Evolutionary conservation across 92 coral and sea anemone species (phyloP).

Genomic region (Phymanthus crucifer): DNA sequence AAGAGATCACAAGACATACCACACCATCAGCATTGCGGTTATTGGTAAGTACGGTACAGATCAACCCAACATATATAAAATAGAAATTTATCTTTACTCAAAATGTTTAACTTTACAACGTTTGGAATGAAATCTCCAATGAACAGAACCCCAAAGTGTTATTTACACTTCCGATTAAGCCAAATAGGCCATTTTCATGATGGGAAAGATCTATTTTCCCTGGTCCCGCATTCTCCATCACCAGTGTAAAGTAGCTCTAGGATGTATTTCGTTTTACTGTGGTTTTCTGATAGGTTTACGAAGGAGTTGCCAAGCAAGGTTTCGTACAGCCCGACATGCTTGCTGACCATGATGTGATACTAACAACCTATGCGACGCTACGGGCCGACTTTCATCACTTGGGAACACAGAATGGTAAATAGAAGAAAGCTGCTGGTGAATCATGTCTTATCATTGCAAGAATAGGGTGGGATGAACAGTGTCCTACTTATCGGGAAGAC

Average conservation of each 20-base stretch:
- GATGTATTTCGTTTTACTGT: no score
- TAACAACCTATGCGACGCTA: conserved; percentile 88
- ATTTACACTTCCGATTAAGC: no score
- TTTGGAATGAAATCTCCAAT: no score
- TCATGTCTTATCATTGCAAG: background rate
- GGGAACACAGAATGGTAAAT: conserved; percentile 60
- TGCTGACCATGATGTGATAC: conserved; percentile 85
- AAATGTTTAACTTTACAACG: no score
- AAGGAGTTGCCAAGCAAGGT: conserved; percentile 92
- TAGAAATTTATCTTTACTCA: no score
- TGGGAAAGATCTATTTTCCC: no score
- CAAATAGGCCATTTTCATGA: no score
- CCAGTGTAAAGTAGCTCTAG: no score
- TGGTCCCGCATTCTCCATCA: no score
- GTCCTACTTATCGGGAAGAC: no score
- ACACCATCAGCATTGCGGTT: conserved; percentile 67
- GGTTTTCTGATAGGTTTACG: conserved; percentile 91
- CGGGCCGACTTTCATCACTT: conserved; percentile 88
- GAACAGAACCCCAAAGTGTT: no score
- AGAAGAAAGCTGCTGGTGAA: background rate
- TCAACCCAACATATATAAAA: no score
- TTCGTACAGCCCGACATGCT: conserved; percentile 84
- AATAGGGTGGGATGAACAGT: background rate
- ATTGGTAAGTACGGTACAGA: conserved; percentile 54
- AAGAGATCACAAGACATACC: conserved; percentile 86